These are phyloP conservation scores for Mellilla xanthometata DNA, from an alignment of 2,888 invertebrate species.

Conservation along the genomic window DNA sequence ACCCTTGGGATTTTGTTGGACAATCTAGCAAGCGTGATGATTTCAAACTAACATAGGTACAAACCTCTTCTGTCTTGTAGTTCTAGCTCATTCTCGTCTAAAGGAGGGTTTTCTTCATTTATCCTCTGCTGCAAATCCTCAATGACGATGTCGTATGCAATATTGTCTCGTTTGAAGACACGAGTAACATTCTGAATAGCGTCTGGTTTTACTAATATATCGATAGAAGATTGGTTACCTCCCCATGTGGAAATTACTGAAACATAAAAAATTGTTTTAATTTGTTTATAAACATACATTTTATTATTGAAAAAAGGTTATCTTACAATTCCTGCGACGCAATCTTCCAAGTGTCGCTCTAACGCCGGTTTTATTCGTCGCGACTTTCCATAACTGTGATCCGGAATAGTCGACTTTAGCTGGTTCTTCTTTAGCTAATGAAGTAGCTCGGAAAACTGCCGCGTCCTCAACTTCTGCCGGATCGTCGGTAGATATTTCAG, in stretches of 20 bases:
- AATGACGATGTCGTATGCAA: conserved; percentile 88
- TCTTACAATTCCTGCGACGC: conserved; percentile 65
- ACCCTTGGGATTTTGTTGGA: conserved; percentile 63
- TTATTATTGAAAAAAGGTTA: no score
- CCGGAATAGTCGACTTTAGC: conserved; percentile 86
- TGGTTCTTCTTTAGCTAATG: conserved; percentile 36
- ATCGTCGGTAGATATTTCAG: conserved; percentile 33
- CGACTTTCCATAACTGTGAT: conserved; percentile 89
- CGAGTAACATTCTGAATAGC: conserved; percentile 85
- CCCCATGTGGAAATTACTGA: conserved; percentile 86
- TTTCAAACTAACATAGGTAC: conserved; percentile 33
- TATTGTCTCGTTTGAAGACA: conserved; percentile 83
- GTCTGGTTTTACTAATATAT: conserved; percentile 87
- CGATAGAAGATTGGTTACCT: conserved; percentile 84
- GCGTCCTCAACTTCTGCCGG: conserved; percentile 26
- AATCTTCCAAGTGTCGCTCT: conserved; percentile 54
- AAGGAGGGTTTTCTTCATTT: conserved; percentile 89
- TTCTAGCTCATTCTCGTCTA: conserved; percentile 85
- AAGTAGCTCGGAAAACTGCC: conserved; percentile 32
- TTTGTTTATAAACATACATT: no score
- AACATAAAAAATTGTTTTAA: background rate
- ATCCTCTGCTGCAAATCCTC: conserved; percentile 90
- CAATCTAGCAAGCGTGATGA: background rate
- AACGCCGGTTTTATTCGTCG: conserved; percentile 71
- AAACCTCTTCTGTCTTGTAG: conserved; percentile 88